These are phyloP conservation scores for Gari tellinella DNA, from an alignment of 2,888 invertebrate species.

Conservation along the genomic window DNA sequence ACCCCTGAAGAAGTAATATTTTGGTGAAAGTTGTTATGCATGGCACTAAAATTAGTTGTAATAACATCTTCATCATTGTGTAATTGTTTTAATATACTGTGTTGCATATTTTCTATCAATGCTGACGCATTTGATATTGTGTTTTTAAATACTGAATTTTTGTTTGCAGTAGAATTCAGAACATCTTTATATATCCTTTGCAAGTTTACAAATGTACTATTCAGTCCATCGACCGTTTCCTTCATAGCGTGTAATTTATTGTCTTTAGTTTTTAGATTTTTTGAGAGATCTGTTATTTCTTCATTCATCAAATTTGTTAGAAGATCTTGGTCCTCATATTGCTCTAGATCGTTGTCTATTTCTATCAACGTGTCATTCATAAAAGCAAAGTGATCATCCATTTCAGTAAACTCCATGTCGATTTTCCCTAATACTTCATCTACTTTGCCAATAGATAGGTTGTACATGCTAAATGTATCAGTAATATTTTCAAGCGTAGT, in stretches of 20 bases:
- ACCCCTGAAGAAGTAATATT: constrained; percentile 14
- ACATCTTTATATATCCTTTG: constrained; percentile 41
- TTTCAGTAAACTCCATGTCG: constrained; percentile 37
- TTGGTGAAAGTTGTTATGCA: constrained; percentile 37
- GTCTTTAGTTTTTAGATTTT: constrained; percentile 20
- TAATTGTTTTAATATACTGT: neutral
- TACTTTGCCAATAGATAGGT: constrained; percentile 32
- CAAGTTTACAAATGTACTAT: constrained; percentile 27
- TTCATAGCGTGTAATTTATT: constrained; percentile 12
- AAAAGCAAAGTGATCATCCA: constrained; percentile 39
- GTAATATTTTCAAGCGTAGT: constrained; percentile 32
- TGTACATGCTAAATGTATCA: constrained; percentile 31
- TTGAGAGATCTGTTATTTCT: constrained; percentile 21
- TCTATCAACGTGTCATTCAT: constrained; percentile 38
- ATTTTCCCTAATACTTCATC: constrained; percentile 44
- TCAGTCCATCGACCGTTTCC: constrained; percentile 13
- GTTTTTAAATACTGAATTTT: constrained; percentile 25
- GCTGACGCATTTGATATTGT: neutral
- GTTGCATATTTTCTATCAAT: neutral
- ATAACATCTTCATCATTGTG: neutral
- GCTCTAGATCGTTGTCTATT: constrained; percentile 33
- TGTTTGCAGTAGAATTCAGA: constrained; percentile 27
- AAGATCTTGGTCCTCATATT: constrained; percentile 30
- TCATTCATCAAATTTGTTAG: constrained; percentile 21
- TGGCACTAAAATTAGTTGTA: constrained; percentile 14